A percentile compares a stretch with the other conserved stretches of the same genome.
Conservation (phyloP, 2,113 vertebrate species). For the Cryptomyrus ogoouensis region DNA sequence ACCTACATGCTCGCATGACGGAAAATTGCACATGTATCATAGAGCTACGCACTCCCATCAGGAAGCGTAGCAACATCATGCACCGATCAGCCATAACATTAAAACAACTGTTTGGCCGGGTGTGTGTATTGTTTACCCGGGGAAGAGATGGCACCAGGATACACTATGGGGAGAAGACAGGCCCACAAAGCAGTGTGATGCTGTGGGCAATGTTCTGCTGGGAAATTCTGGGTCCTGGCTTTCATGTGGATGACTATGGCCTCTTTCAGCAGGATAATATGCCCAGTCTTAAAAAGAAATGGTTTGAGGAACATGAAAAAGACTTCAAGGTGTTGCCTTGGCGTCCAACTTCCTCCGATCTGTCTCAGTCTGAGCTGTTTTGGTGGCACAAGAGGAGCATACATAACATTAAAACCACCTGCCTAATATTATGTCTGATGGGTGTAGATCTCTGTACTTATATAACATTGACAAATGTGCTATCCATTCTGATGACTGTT, state of each 20-base stretch:
- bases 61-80: not conserved
- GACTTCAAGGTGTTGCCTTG: not conserved
- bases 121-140: not conserved
- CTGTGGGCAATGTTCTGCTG: not conserved
- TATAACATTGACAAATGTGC: not conserved
- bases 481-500: not conserved
- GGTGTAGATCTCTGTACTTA: not conserved
- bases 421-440: not conserved
- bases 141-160: not conserved
- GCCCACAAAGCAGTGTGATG: not conserved
- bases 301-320: not conserved
- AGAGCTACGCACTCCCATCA: not conserved
- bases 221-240: not conserved
- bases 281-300: not conserved
- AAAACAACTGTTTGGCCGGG: not conserved
- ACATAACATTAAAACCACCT: not conserved
- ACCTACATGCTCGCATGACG: not conserved
- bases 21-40: not conserved
- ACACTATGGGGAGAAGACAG: not conserved
- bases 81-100: not conserved
- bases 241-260: not conserved
- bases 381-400: not conserved
- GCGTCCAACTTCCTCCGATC: not conserved
- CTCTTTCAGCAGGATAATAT: not conserved
- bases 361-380: not conserved